Percentiles rank a stretch among this genome's conserved stretches.
Evolutionary conservation across 2,888 invertebrate genomes (phyloP).

Genomic region (Alcis repandata): DNA sequence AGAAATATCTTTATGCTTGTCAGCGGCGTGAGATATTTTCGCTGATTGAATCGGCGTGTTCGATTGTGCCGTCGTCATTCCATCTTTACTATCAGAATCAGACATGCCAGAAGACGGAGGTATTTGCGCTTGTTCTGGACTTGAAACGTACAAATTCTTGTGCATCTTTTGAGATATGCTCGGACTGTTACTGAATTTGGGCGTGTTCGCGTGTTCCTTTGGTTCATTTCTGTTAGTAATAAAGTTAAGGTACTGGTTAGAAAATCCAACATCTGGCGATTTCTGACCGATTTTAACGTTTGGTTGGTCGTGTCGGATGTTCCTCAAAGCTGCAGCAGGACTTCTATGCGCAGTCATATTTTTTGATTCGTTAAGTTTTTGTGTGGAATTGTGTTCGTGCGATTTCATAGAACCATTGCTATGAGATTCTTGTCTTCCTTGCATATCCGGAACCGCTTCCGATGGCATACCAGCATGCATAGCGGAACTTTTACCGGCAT

Average conservation of each 20-base stretch:
- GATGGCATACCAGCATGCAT: constrained; percentile 57
- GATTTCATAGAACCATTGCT: constrained; percentile 52
- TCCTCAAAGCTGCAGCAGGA: constrained; percentile 76
- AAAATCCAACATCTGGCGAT: constrained; percentile 81
- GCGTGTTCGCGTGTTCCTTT: constrained; percentile 84
- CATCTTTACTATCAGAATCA: constrained; percentile 82
- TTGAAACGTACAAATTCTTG: constrained; percentile 83
- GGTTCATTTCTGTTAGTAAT: constrained; percentile 84
- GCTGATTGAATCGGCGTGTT: constrained; percentile 80
- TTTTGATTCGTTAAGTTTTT: constrained; percentile 62
- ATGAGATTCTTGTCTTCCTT: constrained; percentile 59
- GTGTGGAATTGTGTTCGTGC: constrained; percentile 61
- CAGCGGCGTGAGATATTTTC: constrained; percentile 70
- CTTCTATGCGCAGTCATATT: constrained; percentile 67
- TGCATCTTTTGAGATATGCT: constrained; percentile 84
- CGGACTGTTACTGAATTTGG: constrained; percentile 83
- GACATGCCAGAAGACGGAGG: constrained; percentile 83
- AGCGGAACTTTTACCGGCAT: constrained; percentile 54
- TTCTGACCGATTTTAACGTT: constrained; percentile 74
- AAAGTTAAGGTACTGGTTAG: constrained; percentile 82
- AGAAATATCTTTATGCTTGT: constrained; percentile 81
- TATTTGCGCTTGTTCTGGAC: constrained; percentile 83
- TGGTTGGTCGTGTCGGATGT: constrained; percentile 80
- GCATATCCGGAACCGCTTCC: constrained; percentile 60
- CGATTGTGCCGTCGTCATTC: constrained; percentile 75